Percentiles rank a stretch among this genome's conserved stretches.
phyloP scores from a whole-genome alignment of 2,888 invertebrate species.

The Scrobipalpa costella region DNA sequence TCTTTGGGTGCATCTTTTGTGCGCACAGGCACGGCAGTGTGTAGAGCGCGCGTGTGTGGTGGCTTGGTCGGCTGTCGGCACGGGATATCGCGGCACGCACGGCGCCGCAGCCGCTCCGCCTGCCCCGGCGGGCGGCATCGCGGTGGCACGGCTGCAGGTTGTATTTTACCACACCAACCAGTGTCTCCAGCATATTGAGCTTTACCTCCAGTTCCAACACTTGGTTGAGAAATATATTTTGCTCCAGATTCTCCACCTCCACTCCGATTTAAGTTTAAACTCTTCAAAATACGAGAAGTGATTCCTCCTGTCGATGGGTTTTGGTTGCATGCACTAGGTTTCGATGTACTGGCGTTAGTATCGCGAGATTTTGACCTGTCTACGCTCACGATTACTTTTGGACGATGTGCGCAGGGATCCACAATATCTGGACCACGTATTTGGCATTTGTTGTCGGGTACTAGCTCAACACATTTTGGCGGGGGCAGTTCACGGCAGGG shows the following conservation, averaged over 20 bases:
- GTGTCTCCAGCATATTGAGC: slow-evolving; percentile 34
- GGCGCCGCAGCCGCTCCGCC: slow-evolving; percentile 17
- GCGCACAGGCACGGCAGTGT: neutral
- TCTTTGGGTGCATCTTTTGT: neutral
- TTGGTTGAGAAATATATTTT: slow-evolving; percentile 22
- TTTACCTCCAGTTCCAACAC: slow-evolving; percentile 25
- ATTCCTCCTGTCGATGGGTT: neutral
- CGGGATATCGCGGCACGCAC: slow-evolving; percentile 14
- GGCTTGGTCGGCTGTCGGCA: slow-evolving; percentile 22
- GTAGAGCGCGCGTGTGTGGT: slow-evolving; percentile 20
- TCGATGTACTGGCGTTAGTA: slow-evolving; percentile 6
- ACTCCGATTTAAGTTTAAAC: slow-evolving; percentile 30
- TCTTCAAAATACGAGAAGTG: slow-evolving; percentile 38
- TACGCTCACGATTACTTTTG: slow-evolving; percentile 48
- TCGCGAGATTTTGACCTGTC: slow-evolving; percentile 39
- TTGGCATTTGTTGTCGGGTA: slow-evolving; percentile 45
- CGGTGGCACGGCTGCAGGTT: slow-evolving; percentile 24
- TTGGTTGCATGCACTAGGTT: neutral
- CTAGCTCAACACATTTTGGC: slow-evolving; percentile 40
- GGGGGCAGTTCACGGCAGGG: slow-evolving; percentile 43
- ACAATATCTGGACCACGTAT: slow-evolving; percentile 32
- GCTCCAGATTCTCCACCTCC: slow-evolving; percentile 23
- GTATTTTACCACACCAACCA: slow-evolving; percentile 34
- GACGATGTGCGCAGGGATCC: slow-evolving; percentile 56
- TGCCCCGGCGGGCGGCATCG: slow-evolving; percentile 37